Base-by-base conservation (phyloP, 2,888 invertebrate genomes). In the Nephrocerus scutellatus region DNA sequence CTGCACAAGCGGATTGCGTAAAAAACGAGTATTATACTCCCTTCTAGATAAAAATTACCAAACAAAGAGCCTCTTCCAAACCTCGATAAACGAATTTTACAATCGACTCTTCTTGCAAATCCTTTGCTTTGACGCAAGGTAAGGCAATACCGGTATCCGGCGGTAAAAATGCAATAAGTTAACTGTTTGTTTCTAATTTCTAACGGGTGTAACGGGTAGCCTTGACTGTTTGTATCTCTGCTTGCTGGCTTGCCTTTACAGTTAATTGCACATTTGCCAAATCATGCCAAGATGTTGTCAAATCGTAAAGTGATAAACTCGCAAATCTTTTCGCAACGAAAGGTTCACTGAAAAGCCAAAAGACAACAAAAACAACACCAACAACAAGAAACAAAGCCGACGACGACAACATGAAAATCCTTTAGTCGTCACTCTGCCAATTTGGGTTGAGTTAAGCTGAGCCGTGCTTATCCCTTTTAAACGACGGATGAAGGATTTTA, bases 401-500 rank as follows among this genome's bases (percentile, higher is more conserved):
- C 34, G 36, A n/a, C n/a, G n/a, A n/a, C n/a, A n/a, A n/a, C n/a
- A n/a, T n/a, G n/a, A n/a, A n/a, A n/a, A n/a, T n/a, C n/a, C n/a
- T n/a, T n/a, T n/a, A 12, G 19, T 20, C 12, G 12, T 18, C 7
- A 18, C 18, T 10, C 16, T 16, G 8, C 2, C 30, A 52, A 43
- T 37, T 41, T 34, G 45, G n/a, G 22, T 15, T 24, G 23, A 50
- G 49, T 48, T 46, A 52, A 40, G 52, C 55, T 18, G 18, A 23
- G 10, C 14, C 6, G 29, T 23, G 25, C 35, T 43, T 36, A 41
- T 46, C 41, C 35, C 39, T 41, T 38, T 26, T 13, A 35, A 33
- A 22, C 41, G 41, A 41, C 43, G 41, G 37, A 42, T 46, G 60
- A 62, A 60, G 60, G 60, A 60, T 60, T 60, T 60, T 60, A 62